A percentile compares a stretch with the other conserved stretches of the same genome.
These are phyloP conservation scores for Siderastrea siderea DNA, from an alignment of 92 coral and sea anemone genomes.

Conservation along the genomic window DNA sequence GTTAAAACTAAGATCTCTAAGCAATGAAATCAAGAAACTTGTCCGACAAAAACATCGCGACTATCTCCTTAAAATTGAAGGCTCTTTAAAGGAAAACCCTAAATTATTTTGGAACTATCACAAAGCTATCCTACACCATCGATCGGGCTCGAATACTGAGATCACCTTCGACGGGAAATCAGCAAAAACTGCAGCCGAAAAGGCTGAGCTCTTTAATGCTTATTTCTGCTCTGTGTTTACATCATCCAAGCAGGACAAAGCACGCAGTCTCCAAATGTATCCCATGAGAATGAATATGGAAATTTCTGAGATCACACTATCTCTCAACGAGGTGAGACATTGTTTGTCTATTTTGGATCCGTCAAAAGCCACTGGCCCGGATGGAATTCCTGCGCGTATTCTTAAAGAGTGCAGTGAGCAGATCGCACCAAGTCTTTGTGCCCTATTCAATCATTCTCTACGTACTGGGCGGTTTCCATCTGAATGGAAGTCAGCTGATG, in stretches of 20 bases:
- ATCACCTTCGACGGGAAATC: constrained; percentile 30
- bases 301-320: constrained; percentile 38
- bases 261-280: constrained; percentile 17
- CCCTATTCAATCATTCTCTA: too few relatives aligned
- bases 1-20: constrained; percentile 47
- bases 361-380: constrained; percentile 56
- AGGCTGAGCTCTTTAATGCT: constrained; percentile 31
- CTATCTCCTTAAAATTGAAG: constrained; percentile 67
- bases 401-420: not conserved
- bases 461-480: too few relatives aligned
- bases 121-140: constrained; percentile 60
- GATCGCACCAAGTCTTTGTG: too few relatives aligned
- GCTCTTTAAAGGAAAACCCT: constrained; percentile 70
- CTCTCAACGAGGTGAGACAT: constrained; percentile 44
- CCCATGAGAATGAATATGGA: constrained; percentile 28
- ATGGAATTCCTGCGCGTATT: constrained; percentile 40
- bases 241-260: constrained; percentile 38
- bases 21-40: constrained; percentile 53
- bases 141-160: constrained; percentile 36
- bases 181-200: constrained; percentile 39
- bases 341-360: constrained; percentile 56
- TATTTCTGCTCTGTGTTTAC: constrained; percentile 46
- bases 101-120: constrained; percentile 75
- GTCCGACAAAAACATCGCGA: constrained; percentile 56
- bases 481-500: too few relatives aligned